Evolutionary conservation across 2,797 vertebrate species (phyloP).

Genomic region (Triplophysa bombifrons): DNA sequence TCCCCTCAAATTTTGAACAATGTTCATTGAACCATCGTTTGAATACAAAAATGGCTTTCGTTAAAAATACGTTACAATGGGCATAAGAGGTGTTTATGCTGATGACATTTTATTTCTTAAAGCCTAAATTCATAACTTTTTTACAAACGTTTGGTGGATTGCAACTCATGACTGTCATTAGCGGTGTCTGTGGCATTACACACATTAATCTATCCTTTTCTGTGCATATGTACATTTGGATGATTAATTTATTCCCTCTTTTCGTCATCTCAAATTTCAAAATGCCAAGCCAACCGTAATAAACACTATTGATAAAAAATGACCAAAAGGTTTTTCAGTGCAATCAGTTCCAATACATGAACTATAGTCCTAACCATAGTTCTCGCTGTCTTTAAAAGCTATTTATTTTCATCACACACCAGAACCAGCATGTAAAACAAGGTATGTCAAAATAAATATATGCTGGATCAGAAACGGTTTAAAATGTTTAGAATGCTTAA

Average conservation of each 20-base stretch:
- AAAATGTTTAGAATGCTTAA: not conserved
- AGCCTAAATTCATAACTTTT: not conserved
- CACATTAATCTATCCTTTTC: not conserved
- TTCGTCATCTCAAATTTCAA: not conserved
- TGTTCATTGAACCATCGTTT: too few species aligned
- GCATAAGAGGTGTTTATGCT: too few species aligned
- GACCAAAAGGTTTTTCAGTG: not conserved
- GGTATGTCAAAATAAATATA: not conserved
- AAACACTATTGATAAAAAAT: not conserved
- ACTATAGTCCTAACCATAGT: not conserved
- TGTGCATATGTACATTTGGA: conserved; percentile 1
- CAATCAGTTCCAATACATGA: not conserved
- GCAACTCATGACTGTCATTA: not conserved
- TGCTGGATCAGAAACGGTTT: not conserved
- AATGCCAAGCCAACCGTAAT: not conserved
- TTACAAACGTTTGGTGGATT: not conserved
- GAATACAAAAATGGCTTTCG: too few species aligned
- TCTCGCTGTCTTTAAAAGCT: not conserved
- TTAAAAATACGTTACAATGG: too few species aligned
- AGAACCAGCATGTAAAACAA: not conserved
- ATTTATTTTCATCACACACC: not conserved
- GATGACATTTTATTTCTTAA: too few species aligned
- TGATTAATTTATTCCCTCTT: not conserved
- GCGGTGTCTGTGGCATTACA: not conserved
- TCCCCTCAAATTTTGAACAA: too few species aligned